Conservation (phyloP, 2,888 invertebrate genomes). For the Trisateles emortualis region DNA sequence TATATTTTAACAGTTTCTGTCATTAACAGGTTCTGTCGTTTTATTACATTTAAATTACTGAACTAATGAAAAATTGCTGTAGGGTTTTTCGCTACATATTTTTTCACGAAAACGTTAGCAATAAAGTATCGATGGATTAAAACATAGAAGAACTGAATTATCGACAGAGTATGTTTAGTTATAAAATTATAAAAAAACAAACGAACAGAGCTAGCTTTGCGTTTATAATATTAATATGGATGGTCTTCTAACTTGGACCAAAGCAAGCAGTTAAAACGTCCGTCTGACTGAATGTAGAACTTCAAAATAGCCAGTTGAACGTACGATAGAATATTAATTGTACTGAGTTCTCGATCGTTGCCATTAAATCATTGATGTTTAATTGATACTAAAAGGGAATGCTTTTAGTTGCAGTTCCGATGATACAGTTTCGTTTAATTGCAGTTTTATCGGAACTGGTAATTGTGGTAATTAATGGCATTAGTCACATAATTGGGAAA, state of each 20-base stretch:
- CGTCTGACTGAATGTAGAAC: constrained; percentile 44
- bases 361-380: constrained; percentile 53
- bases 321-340: constrained; percentile 58
- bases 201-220: too few relatives aligned
- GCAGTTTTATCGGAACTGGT: constrained; percentile 15
- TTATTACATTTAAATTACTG: too few relatives aligned
- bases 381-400: constrained; percentile 46
- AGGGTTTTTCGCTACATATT: too few relatives aligned
- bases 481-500: neutral
- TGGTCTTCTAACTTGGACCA: constrained; percentile 30
- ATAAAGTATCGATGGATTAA: too few relatives aligned
- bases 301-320: constrained; percentile 46
- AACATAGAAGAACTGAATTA: too few relatives aligned
- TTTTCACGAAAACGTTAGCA: too few relatives aligned
- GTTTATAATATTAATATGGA: too few relatives aligned
- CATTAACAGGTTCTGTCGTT: too few relatives aligned
- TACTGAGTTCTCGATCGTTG: constrained; percentile 42
- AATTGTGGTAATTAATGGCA: constrained; percentile 14
- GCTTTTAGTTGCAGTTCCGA: constrained; percentile 43
- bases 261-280: constrained; percentile 29
- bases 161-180: too few relatives aligned
- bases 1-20: too few relatives aligned
- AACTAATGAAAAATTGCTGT: too few relatives aligned
- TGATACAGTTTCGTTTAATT: constrained; percentile 32
- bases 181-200: too few relatives aligned